Base-by-base conservation (phyloP, 2,888 invertebrate genomes). In the Lingula anatina region DNA sequence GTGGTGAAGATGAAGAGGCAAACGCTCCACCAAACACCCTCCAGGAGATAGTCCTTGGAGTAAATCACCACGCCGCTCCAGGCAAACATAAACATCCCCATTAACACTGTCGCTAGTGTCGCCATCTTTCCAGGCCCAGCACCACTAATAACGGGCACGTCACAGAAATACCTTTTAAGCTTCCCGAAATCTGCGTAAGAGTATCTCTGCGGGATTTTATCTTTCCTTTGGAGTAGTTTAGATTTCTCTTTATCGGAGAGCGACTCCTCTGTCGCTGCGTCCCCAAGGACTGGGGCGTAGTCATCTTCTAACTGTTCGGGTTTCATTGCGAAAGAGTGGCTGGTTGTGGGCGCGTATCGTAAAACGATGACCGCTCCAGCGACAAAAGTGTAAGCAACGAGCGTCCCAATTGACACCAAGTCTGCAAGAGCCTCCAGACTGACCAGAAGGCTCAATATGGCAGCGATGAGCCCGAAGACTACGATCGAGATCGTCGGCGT, bases 321-420 rank as follows among this genome's bases (percentile, higher is more conserved):
- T 58, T 66, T 68, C 15, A 73, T 61, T 55, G 70, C 62, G 54
- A 73, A 73, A 54, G 71, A 72, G 44, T 70, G 71, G 49, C 67
- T 64, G 42, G 58, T 56, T 5, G 67, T 70, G 1, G 73, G 70
- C 41, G 86, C 81, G 68, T 92, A 92, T 43, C 92, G 83, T 47
- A 93, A 78, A 44, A 93, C 86, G 47, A 94, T 89, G 5, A 93
- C 89, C 53, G 89, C 87, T 15, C 90, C 90, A 57, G 91, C 90
- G 2, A 94, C 93, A 55, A 93, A 90, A 2, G 91, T 91, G 72
- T 93, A 93, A 0, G 91, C 90, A 5, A 93, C 90, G 54, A 93
- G 89, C 1, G 91, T 91, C 70, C 93, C 93, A 1, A 94, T 93
- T 1, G 92, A 92, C 90, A 94, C 91, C 71, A 94, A 92, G 71